Conservation (phyloP, 2,797 vertebrate genomes). For the Sciurus vulgaris region DNA sequence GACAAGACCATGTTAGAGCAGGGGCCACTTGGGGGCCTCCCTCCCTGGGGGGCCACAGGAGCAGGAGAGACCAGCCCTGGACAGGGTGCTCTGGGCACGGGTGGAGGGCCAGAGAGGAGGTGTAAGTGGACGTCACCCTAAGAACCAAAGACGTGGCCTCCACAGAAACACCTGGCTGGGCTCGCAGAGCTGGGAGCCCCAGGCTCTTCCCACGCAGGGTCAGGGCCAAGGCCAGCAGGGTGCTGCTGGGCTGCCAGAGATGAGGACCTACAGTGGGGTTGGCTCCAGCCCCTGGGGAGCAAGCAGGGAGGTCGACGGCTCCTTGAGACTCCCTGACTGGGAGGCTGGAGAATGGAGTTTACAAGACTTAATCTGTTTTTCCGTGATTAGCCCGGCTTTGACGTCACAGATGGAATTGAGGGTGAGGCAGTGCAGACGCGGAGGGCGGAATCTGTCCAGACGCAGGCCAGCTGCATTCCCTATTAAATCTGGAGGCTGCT, state of each 20-base stretch:
- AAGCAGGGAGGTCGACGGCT: background rate
- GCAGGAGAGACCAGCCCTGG: background rate
- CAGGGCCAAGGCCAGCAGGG: background rate
- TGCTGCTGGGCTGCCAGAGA: no score
- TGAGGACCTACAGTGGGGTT: no score
- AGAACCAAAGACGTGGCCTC: background rate
- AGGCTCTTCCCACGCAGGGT: background rate
- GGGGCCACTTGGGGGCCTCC: no score
- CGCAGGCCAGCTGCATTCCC: conserved; percentile 65
- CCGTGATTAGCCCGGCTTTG: conserved; percentile 86
- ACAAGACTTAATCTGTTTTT: conserved; percentile 84
- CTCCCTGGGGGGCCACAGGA: background rate
- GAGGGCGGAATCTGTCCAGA: conserved; percentile 83
- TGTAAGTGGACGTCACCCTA: background rate
- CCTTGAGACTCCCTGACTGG: background rate
- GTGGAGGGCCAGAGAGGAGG: background rate
- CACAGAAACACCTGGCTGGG: background rate
- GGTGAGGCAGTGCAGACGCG: conserved; percentile 78
- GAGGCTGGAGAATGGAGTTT: conserved; percentile 66
- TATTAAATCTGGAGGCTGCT: conserved; percentile 82
- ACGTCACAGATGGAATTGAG: conserved; percentile 86
- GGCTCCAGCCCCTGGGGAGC: background rate
- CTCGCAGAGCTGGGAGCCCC: background rate
- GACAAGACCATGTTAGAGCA: background rate
- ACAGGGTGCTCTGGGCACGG: background rate